Conservation (phyloP, 1,140 invertebrate species). For the Trachelipus rathkii region DNA sequence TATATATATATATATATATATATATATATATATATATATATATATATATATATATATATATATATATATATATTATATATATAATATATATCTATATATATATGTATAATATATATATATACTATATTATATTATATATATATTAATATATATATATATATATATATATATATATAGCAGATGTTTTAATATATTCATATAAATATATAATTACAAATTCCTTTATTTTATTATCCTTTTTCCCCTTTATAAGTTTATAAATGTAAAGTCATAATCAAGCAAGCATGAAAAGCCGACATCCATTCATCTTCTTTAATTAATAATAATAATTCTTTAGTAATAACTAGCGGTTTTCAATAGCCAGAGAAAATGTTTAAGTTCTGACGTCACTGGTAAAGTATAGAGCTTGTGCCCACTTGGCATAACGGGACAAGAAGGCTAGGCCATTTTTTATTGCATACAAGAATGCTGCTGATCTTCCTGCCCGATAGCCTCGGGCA, state of each 20-base stretch:
- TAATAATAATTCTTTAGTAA: too few relatives aligned
- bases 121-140: neutral
- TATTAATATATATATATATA: neutral
- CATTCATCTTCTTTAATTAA: too few relatives aligned
- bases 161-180: constrained; percentile 11
- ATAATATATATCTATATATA: constrained; percentile 7
- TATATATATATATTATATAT: constrained; percentile 16
- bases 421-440: constrained; percentile 4
- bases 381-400: neutral
- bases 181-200: neutral
- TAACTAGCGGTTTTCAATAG: too few relatives aligned
- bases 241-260: too few relatives aligned
- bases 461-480: neutral
- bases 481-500: neutral
- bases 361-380: too few relatives aligned
- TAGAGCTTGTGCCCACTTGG: neutral
- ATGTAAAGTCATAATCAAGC: too few relatives aligned
- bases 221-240: neutral
- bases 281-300: too few relatives aligned
- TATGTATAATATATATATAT: neutral
- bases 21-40: neutral
- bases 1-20: neutral
- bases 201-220: neutral
- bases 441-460: neutral
- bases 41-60: constrained; percentile 15